A percentile compares a stretch with the other conserved stretches of the same genome.
phyloP scores from a whole-genome alignment of 2,113 vertebrate genomes.

The Etheostoma cragini region DNA sequence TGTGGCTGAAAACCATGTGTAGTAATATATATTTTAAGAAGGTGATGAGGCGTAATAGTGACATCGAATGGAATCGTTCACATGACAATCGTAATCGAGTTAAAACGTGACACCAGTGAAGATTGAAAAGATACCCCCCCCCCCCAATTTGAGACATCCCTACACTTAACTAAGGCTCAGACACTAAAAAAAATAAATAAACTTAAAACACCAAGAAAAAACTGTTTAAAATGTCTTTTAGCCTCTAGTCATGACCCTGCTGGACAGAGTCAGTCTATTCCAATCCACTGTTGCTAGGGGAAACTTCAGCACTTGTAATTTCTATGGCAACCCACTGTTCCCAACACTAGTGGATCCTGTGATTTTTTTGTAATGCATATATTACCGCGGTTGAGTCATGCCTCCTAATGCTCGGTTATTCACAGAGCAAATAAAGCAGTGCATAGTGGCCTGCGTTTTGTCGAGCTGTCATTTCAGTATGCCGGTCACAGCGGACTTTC shows the following conservation, averaged over 20 bases:
- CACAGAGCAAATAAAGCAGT: slow-evolving; percentile 42
- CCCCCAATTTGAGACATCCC: neutral
- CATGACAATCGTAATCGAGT: too few species aligned
- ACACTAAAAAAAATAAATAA: slow-evolving; percentile 3
- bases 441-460: slow-evolving; percentile 44
- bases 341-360: slow-evolving; percentile 51
- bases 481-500: slow-evolving; percentile 49
- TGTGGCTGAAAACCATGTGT: too few species aligned
- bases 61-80: too few species aligned
- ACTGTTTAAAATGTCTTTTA: slow-evolving; percentile 29
- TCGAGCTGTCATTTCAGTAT: slow-evolving; percentile 58
- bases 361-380: slow-evolving; percentile 73
- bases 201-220: slow-evolving; percentile 8
- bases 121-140: too few species aligned
- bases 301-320: slow-evolving; percentile 74
- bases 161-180: neutral
- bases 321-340: slow-evolving; percentile 77
- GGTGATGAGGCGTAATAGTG: too few species aligned
- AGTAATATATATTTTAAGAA: too few species aligned
- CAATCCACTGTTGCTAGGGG: slow-evolving; percentile 75
- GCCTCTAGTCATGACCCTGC: slow-evolving; percentile 46
- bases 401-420: slow-evolving; percentile 53
- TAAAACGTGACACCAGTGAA: too few species aligned
- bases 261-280: slow-evolving; percentile 70
- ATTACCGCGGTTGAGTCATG: slow-evolving; percentile 53